Evolutionary conservation across 2,113 vertebrate genomes (phyloP), one percentile per base, ranked within the genome.

Genomic region (Elephas maximus): DNA sequence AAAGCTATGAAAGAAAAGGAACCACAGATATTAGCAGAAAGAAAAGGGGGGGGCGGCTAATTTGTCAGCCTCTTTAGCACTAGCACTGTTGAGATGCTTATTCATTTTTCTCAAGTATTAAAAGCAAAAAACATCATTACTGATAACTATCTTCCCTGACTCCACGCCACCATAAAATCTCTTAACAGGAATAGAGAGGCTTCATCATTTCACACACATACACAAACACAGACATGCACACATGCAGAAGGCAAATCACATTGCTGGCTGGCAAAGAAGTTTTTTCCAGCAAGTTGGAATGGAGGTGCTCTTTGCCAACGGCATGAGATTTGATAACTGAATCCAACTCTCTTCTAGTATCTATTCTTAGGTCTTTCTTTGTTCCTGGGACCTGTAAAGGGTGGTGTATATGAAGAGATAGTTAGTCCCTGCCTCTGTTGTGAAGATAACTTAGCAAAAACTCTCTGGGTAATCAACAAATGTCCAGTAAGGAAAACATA

Each of bases 361-460:
- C 20, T 93, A 97, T 97, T 97, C 97, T 98, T 97, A 98, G 93
- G 95, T 97, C 97, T 98, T 91, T 98, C 86, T 85, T 97, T 85
- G 90, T 95, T 97, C 98, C 98, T 97, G 97, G 98, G 98, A 97
- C 95, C 97, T 90, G 91, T 77, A 6, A 51, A 96, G 96, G 45
- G 48, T 96, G 93, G 92, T 98, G 94, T 97, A 92, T 97, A 87
- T 96, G 94, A 97, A 97, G 96, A 94, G 97, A 95, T 96, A 97
- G 97, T 98, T 98, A 98, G 96, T 97, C 97, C 96, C 97, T 98
- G 96, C 97, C 98, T 98, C 98, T 97, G 94, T 98, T 96, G 96
- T 98, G 97, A 98, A 98, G 98, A 97, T 96, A 96, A 92, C 92
- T 97, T 97, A 97, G 97, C 98, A 98, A 98, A 96, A 98, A 97